Evolutionary conservation across 2,888 invertebrate genomes (phyloP), one percentile per base, ranked within the genome.

Genomic region (Pardosa pseudoannulata): DNA sequence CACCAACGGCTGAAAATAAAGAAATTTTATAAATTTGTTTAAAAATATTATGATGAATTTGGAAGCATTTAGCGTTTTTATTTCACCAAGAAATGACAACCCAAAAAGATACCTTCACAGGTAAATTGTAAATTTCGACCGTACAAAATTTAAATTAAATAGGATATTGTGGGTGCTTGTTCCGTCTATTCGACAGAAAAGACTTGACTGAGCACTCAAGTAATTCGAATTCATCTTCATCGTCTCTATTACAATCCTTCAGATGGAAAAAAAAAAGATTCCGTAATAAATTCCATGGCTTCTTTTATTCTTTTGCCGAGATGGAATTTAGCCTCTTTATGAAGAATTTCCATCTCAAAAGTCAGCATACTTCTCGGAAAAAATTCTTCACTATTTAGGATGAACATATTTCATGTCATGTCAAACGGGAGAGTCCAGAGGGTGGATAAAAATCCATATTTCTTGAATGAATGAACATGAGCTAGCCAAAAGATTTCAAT

Each of bases 381-480:
- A 56, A 36, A 56, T 23, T 23, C 23, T 23, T 56, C 23, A 56
- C 23, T 56, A 56, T 56, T 56, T 56, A 56, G 23, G 56, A 56
- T 56, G 56, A 23, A 23, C 19, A 56, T 56, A 56, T 56, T 56
- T 56, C 56, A 56, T 56, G 56, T 56, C 56, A 23, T 56, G 56
- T 56, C 56, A 56, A 23, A 23, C 3, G 23, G 56, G 23, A 56
- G 19, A 23, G 23, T 23, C 56, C 23, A 56, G 5, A 19, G 56
- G 23, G 23, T 23, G 56, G 23, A 56, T 5, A 23, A 56, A 56
- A 56, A 56, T 23, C 23, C 56, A 23, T 56, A 23, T 56, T 56
- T 23, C 56, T 56, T 56, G 16, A 23, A 56, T 56, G 23, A 23
- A 23, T 23, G 23, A 56, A 11, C 56, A 56, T 56, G 56, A 56